Conservation (phyloP, 2,888 invertebrate genomes). For the Caenorhabditis wallacei region DNA sequence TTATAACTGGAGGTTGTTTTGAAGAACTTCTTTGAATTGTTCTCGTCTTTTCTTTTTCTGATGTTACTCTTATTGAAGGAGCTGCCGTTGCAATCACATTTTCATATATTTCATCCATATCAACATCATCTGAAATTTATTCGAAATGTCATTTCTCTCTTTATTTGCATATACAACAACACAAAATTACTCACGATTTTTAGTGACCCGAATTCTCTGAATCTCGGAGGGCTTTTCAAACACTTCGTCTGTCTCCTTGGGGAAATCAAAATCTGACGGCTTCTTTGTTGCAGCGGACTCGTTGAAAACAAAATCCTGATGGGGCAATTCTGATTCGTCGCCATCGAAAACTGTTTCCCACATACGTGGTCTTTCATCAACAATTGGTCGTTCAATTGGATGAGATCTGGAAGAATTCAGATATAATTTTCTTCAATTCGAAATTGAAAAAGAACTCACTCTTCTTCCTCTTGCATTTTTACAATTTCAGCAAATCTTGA, state of each 20-base stretch:
- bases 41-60: constrained; percentile 13
- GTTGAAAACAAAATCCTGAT: constrained; percentile 54
- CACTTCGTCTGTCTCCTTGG: constrained; percentile 69
- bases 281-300: constrained; percentile 45
- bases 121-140: constrained; percentile 69
- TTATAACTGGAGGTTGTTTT: constrained; percentile 68
- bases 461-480: constrained; percentile 61
- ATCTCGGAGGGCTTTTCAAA: constrained; percentile 66
- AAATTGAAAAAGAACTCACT: constrained; percentile 21
- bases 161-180: not conserved
- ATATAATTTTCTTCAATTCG: not conserved
- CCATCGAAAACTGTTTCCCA: constrained; percentile 82
- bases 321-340: constrained; percentile 73
- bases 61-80: not conserved
- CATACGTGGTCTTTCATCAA: constrained; percentile 74
- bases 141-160: not conserved
- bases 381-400: not conserved
- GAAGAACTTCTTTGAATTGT: constrained; percentile 25
- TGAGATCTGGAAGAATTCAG: constrained; percentile 13
- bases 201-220: constrained; percentile 58
- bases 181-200: constrained; percentile 51
- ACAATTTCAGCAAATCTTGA: constrained; percentile 69
- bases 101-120: constrained; percentile 74
- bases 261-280: constrained; percentile 58
- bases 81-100: constrained; percentile 47